phyloP scores from a whole-genome alignment of 2,888 invertebrate genomes.

The Eilema depressum region DNA sequence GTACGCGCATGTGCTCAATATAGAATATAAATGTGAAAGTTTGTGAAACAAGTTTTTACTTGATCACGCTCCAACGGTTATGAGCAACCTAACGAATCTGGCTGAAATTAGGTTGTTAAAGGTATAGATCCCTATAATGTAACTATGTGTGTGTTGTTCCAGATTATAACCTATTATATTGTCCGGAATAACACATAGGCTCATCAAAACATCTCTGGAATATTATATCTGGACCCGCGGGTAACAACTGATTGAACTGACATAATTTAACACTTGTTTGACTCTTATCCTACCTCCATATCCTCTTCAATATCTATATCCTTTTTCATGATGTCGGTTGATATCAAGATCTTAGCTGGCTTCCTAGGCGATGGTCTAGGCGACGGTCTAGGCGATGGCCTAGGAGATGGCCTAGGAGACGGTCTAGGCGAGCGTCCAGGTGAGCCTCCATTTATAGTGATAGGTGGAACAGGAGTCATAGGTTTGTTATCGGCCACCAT shows the following conservation, averaged over 20 bases:
- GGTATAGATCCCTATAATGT: too few species aligned
- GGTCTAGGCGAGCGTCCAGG: constrained; percentile 42
- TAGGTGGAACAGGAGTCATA: constrained; percentile 34
- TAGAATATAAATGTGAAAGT: too few species aligned
- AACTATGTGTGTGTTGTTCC: too few species aligned
- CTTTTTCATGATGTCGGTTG: constrained; percentile 70
- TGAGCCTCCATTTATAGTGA: constrained; percentile 16
- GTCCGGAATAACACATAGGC: too few species aligned
- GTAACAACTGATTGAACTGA: neutral
- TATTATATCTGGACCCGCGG: too few species aligned
- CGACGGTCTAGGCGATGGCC: constrained; percentile 42
- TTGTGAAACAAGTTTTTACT: too few species aligned
- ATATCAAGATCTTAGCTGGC: constrained; percentile 53
- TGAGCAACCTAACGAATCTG: too few species aligned
- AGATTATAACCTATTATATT: too few species aligned
- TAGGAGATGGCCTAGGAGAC: constrained; percentile 41
- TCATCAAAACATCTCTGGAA: too few species aligned
- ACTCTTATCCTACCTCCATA: constrained; percentile 57
- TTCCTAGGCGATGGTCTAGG: constrained; percentile 45
- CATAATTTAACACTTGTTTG: neutral
- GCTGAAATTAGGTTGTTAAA: too few species aligned
- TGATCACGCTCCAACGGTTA: too few species aligned
- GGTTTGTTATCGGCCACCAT: constrained; percentile 39
- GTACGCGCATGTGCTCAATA: too few species aligned
- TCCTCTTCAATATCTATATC: constrained; percentile 68